These are phyloP conservation scores for Rhaphigaster nebulosa DNA, from an alignment of 2,888 invertebrate species.

Conservation along the genomic window DNA sequence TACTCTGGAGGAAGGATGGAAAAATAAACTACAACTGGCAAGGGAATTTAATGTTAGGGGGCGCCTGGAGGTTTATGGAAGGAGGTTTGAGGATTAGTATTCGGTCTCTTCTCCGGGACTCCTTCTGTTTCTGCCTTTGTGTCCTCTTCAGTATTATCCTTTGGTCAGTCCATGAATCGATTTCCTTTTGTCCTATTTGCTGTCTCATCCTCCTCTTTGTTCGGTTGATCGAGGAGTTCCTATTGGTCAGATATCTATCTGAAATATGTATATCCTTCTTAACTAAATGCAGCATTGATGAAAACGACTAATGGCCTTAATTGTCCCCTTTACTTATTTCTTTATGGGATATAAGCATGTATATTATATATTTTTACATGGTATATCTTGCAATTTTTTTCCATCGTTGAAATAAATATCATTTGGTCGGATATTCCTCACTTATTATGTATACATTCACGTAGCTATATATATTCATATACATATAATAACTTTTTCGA, in stretches of 20 bases:
- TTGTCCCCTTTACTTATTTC: no score
- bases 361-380: no score
- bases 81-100: conserved; percentile 31
- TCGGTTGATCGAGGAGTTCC: neutral
- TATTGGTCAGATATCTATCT: neutral
- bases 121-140: neutral
- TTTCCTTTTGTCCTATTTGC: neutral
- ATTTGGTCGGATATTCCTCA: no score
- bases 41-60: conserved; percentile 52
- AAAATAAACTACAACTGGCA: conserved; percentile 52
- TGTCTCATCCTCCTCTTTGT: neutral
- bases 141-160: neutral
- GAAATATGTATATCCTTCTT: no score
- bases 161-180: neutral
- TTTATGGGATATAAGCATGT: no score
- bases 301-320: no score
- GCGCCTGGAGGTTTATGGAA: conserved; percentile 42
- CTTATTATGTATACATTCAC: no score
- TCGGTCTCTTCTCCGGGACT: neutral
- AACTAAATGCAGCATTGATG: no score
- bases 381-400: no score
- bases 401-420: no score
- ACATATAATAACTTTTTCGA: no score
- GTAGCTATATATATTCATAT: no score
- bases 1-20: neutral